Base-by-base conservation (phyloP, 2,888 invertebrate species). In the Leptogaster cylindrica region DNA sequence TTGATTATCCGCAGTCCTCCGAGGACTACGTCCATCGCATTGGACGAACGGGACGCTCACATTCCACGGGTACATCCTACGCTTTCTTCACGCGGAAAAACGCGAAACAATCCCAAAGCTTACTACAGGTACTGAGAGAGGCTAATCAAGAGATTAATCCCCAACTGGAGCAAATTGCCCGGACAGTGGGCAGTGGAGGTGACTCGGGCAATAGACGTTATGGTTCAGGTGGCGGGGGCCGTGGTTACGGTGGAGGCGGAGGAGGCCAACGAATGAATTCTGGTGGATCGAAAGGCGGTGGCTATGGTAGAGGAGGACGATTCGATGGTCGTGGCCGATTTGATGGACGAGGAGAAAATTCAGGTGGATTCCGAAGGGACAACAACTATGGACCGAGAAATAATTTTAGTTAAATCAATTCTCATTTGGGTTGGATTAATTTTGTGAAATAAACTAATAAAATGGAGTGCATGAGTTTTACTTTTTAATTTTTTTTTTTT, bases 11-110 rank as follows among this genome's bases (percentile, higher is more conserved):
- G 39, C 92, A 92, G 78, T 93, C 93, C 55, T 93, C 94, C 51
- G 95, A 96, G 82, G 95, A 96, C 82, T 96, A 96, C 81, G 93
- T 96, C 75, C 95, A 96, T 82, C 89, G 96, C 70, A 96, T 96
- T 80, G 96, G 96, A 55, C 88, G 96, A 77, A 96, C 96, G 27
- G 96, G 93, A 33, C 87, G 96, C 58, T 90, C 90, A 63, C 88
- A 91, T 80, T 86, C 89, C 74, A 92, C 90, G 72, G 95, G 94
- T 72, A 95, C 95, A 48, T 94, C 95, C 14, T 95, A 95, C 80
- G 95, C 95, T 28, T 95, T 96, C 84, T 95, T 96, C 82, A 95
- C 95, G 14, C 90, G 90, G 10, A 88, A 88, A 72, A 95, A 96
- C 79, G 86, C 88, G 52, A 89, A 91, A 73, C 94, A 95, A 81